Conservation (phyloP, 2,113 vertebrate genomes). For the Tupaia tana region DNA sequence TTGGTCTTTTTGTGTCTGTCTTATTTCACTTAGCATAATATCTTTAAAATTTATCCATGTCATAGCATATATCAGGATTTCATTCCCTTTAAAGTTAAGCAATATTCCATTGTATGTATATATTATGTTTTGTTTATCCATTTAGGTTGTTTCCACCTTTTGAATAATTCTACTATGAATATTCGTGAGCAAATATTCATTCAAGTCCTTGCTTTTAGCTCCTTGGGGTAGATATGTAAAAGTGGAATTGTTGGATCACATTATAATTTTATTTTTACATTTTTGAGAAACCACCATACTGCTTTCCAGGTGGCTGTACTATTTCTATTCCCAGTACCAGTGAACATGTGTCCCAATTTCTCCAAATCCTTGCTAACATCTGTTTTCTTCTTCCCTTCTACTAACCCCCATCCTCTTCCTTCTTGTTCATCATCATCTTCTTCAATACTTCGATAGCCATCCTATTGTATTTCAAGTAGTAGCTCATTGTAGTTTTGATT, state of each 20-base stretch:
- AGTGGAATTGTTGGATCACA: constrained; percentile 6
- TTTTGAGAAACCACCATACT: not conserved
- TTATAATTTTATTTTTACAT: constrained; percentile 44
- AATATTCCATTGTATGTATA: not conserved
- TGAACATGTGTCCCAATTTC: not conserved
- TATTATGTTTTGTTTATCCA: constrained; percentile 10
- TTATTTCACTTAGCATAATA: constrained; percentile 1
- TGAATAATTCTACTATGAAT: constrained; percentile 12
- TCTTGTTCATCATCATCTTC: not conserved
- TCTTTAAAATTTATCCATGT: not conserved
- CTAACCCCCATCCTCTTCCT: not conserved
- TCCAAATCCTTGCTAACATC: not conserved
- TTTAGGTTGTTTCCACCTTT: constrained; percentile 11
- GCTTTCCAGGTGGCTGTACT: not conserved
- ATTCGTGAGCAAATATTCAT: not conserved
- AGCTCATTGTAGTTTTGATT: not conserved
- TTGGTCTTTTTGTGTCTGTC: not conserved
- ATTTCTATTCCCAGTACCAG: not conserved
- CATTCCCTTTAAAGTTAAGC: constrained; percentile 15
- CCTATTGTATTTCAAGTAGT: not conserved
- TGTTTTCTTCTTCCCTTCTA: not conserved
- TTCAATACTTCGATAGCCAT: not conserved
- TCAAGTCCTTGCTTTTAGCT: not conserved
- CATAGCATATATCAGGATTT: not conserved
- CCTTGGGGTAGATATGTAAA: not conserved